These are phyloP conservation scores for Okapia johnstoni DNA, from an alignment of 2,113 vertebrate genomes.

Conservation along the genomic window DNA sequence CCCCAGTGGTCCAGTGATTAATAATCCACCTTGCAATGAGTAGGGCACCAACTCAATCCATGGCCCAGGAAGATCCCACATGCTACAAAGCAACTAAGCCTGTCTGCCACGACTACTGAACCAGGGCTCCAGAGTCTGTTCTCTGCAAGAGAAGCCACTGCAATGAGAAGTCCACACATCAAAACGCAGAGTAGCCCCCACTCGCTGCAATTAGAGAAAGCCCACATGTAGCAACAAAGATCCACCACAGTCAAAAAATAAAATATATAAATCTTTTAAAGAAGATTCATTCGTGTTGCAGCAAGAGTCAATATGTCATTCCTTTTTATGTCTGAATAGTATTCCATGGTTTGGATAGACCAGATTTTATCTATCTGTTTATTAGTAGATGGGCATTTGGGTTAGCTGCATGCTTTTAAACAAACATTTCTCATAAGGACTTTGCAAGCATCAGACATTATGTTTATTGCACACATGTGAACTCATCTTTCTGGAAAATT, in stretches of 20 bases:
- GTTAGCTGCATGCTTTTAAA: not conserved
- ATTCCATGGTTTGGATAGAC: not conserved
- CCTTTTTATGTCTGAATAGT: not conserved
- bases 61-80: not conserved
- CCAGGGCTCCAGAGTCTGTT: not conserved
- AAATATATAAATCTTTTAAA: not conserved
- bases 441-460: not conserved
- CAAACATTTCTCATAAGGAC: not conserved
- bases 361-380: not conserved
- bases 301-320: not conserved
- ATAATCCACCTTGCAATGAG: not conserved
- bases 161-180: not conserved
- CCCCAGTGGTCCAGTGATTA: not conserved
- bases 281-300: not conserved
- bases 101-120: not conserved
- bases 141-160: not conserved
- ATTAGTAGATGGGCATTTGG: not conserved
- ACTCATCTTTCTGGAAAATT: not conserved
- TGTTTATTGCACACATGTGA: not conserved
- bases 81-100: not conserved
- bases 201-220: not conserved
- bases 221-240: not conserved
- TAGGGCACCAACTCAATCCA: not conserved
- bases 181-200: not conserved
- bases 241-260: not conserved